These are phyloP conservation scores for Anastrepha obliqua DNA, from an alignment of 1,140 invertebrate species.

Conservation along the genomic window DNA sequence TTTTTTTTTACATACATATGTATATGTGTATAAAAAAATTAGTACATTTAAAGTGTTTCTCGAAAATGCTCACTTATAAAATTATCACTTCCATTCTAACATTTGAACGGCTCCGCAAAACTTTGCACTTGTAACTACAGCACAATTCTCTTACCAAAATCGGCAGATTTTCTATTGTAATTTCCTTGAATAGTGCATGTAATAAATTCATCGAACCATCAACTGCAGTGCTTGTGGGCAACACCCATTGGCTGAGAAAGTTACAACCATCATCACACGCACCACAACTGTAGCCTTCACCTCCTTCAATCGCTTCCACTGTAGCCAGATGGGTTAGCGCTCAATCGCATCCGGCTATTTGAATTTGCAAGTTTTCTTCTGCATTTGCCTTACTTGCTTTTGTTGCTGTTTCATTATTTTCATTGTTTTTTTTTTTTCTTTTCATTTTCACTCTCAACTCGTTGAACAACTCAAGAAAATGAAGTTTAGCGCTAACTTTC, in stretches of 20 bases:
- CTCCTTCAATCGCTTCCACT: background rate
- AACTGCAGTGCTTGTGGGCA: conserved; percentile 4
- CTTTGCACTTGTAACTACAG: too few species aligned
- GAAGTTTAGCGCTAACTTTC: conserved; percentile 34
- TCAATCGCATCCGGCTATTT: conserved; percentile 37
- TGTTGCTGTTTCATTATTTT: conserved; percentile 2
- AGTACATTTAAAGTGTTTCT: too few species aligned
- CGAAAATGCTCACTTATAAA: too few species aligned
- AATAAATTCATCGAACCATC: conserved; percentile 48
- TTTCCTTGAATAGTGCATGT: background rate
- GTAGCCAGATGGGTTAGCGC: background rate
- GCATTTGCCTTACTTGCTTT: background rate
- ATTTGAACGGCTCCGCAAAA: too few species aligned
- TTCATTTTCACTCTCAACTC: conserved; percentile 23
- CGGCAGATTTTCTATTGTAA: background rate
- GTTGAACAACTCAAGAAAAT: background rate
- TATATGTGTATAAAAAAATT: too few species aligned
- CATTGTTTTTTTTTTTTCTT: background rate
- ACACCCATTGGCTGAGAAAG: background rate
- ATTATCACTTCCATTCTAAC: too few species aligned
- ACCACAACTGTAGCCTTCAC: background rate
- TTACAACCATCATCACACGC: too few species aligned
- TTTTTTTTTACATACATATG: too few species aligned
- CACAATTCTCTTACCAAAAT: background rate
- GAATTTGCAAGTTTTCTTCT: conserved; percentile 22